Percentiles rank a stretch among this genome's conserved stretches.
These are phyloP conservation scores for Linepithema humile DNA, from an alignment of 1,140 invertebrate species.

Conservation along the genomic window DNA sequence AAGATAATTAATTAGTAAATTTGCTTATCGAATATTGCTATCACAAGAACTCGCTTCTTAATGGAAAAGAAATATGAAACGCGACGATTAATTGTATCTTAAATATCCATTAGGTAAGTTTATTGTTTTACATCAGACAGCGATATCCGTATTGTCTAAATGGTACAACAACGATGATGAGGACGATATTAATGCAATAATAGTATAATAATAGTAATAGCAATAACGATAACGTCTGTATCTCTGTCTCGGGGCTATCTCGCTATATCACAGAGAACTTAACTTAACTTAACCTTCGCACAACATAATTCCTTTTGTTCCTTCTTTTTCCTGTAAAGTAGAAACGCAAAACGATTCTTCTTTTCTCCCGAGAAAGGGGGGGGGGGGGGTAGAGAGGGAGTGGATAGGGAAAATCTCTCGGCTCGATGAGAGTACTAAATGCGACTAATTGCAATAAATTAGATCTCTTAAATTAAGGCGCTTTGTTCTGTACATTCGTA, in stretches of 20 bases:
- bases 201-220: slow-evolving; percentile 63
- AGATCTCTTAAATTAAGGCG: slow-evolving; percentile 76
- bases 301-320: slow-evolving; percentile 10
- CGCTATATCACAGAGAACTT: slow-evolving; percentile 81
- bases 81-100: slow-evolving; percentile 13
- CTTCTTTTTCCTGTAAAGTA: slow-evolving; percentile 40
- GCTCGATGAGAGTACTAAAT: slow-evolving; percentile 69
- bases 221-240: slow-evolving; percentile 74
- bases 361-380: neutral
- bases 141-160: slow-evolving; percentile 66
- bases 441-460: slow-evolving; percentile 80
- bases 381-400: neutral
- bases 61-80: neutral
- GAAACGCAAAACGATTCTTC: slow-evolving; percentile 33
- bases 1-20: too few relatives aligned
- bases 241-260: slow-evolving; percentile 77
- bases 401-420: slow-evolving; percentile 7
- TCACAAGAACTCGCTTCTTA: neutral
- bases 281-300: slow-evolving; percentile 63
- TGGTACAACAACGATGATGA: slow-evolving; percentile 71
- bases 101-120: slow-evolving; percentile 72
- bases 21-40: too few relatives aligned
- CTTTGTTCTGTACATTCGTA: slow-evolving; percentile 70
- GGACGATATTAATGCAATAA: slow-evolving; percentile 67
- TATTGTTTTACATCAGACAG: slow-evolving; percentile 73